Base-by-base conservation (phyloP, 2,113 vertebrate species). In the Colistium nudipinnis region DNA sequence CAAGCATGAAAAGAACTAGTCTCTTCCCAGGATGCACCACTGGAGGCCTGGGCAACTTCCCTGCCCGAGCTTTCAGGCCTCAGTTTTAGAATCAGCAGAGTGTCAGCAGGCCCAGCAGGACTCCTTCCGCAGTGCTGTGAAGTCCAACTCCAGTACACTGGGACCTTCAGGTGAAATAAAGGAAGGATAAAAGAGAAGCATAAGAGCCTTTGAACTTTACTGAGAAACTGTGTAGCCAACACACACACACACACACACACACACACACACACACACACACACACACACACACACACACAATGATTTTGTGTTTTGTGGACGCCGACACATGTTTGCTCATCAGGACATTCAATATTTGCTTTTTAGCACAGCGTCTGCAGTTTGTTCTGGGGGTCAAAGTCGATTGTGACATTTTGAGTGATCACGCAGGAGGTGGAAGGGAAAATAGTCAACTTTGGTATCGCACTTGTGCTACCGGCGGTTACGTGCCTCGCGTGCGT, bases 1-100 rank as follows among this genome's bases (percentile, higher is more conserved):
- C 22, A 14, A 60, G 60, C 59, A 77, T 89, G 63, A 91, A 92
- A 90, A 83, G 81, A 73, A 43, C 24, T 20, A 90, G 92, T 90
- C 83, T 90, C 83, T 76, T 24, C 70, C 83, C 81, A 76, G 84
- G 84, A 91, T 88, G 78, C 81, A 75, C 65, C 72, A 57, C 61
- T 47, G 73, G 74, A 86, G 43, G 81, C 70, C 59, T 30, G 57
- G 84, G 71, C 72, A 71, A 87, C 77, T 83, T 75, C 78, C 70
- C 77, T 72, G 78, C 81, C 65, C 63, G 5, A 44, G 55, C 63
- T 68, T 74, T 78, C 66, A 77, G 85, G 63, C 81, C 55, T 70
- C 65, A 79, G 56, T 73, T 56, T 79, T 68, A 75, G n/a, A n/a
- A n/a, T n/a, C n/a, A n/a, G 70, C 78, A 83, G 75, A 63, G 72